Evolutionary conservation across 35 echinoderm and acorn worm genomes (phyloP), one percentile per base, ranked within the genome.

Genomic region (Chiridota heheva): DNA sequence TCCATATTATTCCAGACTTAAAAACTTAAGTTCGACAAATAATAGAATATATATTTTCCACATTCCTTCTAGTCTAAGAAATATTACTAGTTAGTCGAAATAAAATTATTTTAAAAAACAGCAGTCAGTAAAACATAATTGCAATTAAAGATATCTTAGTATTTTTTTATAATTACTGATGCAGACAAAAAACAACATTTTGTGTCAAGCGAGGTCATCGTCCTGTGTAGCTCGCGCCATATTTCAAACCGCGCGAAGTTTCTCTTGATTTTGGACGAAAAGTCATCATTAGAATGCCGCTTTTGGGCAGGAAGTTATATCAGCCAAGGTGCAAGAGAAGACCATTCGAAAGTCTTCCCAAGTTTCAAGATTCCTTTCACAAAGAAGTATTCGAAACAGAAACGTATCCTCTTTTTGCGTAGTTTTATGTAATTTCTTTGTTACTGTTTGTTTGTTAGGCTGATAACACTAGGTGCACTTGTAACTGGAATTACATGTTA

Each of bases 361-460:
- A 58, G 29, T 26, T 97, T 67, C 59, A 40, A 44, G 40, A 91
- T 97, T 91, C 83, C 88, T 36, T 84, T 97, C 48, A 97, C 93
- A 36, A 88, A 69, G 93, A 97, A 77, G 93, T 88, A 29, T 97
- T 91, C 41, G 59, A 79, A 46, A 81, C 83, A 43, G 84, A 91
- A 68, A 73, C 78, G 93, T 97, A 97, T 97, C 93, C 88, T 97
- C 88, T 44, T 20, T 58, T 53, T 13, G 22, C 18, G 47, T 40
- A 40, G 73, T 58, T 16, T 39, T 58, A 7, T 51, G n/a, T 28
- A 30, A 77, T 58, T 77, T 51, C 73, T 77, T 77, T 77, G 44
- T 55, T 42, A 30, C n/a, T n/a, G 10, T 55, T 77, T 58, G 48
- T 77, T 25, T 13, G 48, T 55, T 30, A 33, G 40, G 24, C 60